A percentile compares a stretch with the other conserved stretches of the same genome.
These are phyloP conservation scores for Uria lomvia DNA, from an alignment of 2,113 vertebrate species.

Conservation along the genomic window DNA sequence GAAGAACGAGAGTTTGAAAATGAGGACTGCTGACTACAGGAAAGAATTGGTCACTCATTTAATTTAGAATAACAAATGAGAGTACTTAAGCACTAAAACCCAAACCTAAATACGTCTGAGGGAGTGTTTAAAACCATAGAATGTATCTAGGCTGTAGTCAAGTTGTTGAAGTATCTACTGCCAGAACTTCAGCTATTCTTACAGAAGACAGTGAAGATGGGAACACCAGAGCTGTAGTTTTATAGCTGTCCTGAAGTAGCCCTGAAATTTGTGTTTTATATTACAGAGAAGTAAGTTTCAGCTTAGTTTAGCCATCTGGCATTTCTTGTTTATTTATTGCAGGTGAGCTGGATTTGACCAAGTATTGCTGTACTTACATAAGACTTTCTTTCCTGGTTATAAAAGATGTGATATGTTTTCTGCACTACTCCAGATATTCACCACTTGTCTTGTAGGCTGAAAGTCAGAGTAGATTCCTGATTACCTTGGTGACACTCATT, in stretches of 20 bases:
- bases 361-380: background rate
- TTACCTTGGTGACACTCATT: background rate
- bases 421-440: background rate
- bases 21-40: background rate
- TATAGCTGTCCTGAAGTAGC: background rate
- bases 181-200: background rate
- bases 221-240: background rate
- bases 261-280: background rate
- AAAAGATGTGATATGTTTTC: background rate
- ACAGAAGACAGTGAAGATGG: background rate
- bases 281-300: background rate
- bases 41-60: background rate
- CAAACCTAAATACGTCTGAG: background rate
- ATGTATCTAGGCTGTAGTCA: background rate
- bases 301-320: background rate
- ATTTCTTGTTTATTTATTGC: background rate
- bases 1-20: background rate
- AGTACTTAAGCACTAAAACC: background rate
- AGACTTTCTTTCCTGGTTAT: background rate
- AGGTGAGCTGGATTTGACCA: background rate
- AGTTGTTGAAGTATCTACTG: background rate
- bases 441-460: background rate
- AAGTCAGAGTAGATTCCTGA: background rate
- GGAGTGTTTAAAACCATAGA: background rate
- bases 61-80: background rate